Base-by-base conservation (phyloP, 2,113 vertebrate species). In the Chitala chitala region DNA sequence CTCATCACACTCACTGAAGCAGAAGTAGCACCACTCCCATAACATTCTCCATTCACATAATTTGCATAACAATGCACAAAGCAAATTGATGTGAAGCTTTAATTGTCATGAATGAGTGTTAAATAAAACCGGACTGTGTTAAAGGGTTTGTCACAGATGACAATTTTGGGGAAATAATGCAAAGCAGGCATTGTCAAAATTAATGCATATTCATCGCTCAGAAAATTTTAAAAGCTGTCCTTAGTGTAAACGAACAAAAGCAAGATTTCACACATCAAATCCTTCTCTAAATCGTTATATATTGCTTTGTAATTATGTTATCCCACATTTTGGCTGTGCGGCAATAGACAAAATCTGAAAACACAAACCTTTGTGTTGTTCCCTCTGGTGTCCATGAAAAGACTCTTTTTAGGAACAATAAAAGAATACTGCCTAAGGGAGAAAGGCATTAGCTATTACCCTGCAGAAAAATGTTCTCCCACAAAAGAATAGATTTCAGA, bases 151-250 rank as follows among this genome's bases (percentile, higher is more conserved):
- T 31, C 42, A 31, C 4, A 7, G 38, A 56, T 36, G 15, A 36
- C 42, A 15, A 48, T 51, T 56, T 40, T 6, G 56, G 29, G 73
- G 29, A 69, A 36, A 69, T 15, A 58, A 5, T 46, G 5, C 48
- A 22, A 59, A 48, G 40, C 38, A 61, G 29, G 24, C 44, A 12
- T 70, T 26, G 68, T 59, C 29, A 75, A 48, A 58, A n/a, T 75
- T 33, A 61, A 75, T 48, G 66, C 66, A 68, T 50, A 29, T 46
- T 69, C 65, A 75, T 54, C 33, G 63, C 33, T 44, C 15, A 75
- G n/a, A 40, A 51, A 26, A 50, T 51, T 20, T 33, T 38, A 55
- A n/a, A 31, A 33, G 40, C 40, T 46, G 42, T n/a, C 56, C 15
- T 33, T 12, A n/a, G 40, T 50, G 40, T 7, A 73, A 63, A 12